Percentiles rank a stretch among this genome's conserved stretches.
These are phyloP conservation scores for Hipposideros larvatus DNA, from an alignment of 2,797 vertebrate genomes.

Conservation along the genomic window DNA sequence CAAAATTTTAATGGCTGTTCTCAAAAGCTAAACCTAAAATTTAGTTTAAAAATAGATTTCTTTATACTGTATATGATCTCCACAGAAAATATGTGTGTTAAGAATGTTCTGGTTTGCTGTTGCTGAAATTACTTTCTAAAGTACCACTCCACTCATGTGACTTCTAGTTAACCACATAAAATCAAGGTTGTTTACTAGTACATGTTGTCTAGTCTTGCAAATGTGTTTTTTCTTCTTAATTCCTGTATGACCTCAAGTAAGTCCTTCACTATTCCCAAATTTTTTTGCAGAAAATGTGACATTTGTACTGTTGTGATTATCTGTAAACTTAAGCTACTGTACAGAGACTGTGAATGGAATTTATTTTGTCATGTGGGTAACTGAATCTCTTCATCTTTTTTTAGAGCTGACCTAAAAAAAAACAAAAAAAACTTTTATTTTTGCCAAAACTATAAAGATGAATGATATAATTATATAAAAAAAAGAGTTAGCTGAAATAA, in stretches of 20 bases:
- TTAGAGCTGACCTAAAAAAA: neutral
- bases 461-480: neutral
- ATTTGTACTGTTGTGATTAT: conserved; percentile 16
- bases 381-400: neutral
- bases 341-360: neutral
- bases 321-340: conserved; percentile 21
- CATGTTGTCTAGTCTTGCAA: neutral
- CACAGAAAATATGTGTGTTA: neutral
- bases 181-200: neutral
- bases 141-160: neutral
- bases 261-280: neutral
- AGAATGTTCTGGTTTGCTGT: conserved; percentile 17
- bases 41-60: conserved; percentile 5
- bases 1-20: conserved; percentile 21
- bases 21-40: conserved; percentile 28
- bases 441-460: conserved; percentile 39
- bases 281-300: neutral
- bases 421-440: conserved; percentile 23
- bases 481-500: conserved; percentile 19
- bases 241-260: neutral
- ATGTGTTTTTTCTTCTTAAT: neutral
- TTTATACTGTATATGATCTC: neutral
- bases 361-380: conserved; percentile 50
- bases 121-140: conserved; percentile 24
- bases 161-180: neutral